Evolutionary conservation across 2,797 vertebrate genomes (phyloP).

Genomic region (Apogon talboti): DNA sequence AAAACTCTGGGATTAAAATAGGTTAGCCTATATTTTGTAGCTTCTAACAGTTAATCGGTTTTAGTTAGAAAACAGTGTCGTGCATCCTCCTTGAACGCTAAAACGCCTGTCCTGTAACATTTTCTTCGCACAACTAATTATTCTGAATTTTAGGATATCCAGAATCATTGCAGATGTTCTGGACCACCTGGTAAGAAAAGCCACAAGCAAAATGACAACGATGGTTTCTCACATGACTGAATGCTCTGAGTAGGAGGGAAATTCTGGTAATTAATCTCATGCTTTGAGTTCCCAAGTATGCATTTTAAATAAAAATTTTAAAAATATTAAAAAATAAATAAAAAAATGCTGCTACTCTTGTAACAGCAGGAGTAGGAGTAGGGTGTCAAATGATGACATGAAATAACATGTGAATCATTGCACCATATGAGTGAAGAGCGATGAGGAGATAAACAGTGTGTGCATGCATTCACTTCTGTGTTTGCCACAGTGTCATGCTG

Average conservation of each 20-base stretch:
- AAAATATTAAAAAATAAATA: neutral
- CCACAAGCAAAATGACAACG: constrained; percentile 43
- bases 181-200: constrained; percentile 56
- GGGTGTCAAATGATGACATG: constrained; percentile 16
- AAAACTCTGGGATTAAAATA: constrained; percentile 73
- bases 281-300: constrained; percentile 14
- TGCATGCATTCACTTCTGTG: neutral
- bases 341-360: constrained; percentile 8
- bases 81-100: constrained; percentile 38
- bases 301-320: neutral
- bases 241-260: constrained; percentile 24
- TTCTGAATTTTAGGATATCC: constrained; percentile 37
- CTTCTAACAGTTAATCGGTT: constrained; percentile 70
- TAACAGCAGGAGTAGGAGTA: constrained; percentile 7
- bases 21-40: constrained; percentile 64
- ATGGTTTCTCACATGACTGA: constrained; percentile 43
- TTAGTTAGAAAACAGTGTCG: constrained; percentile 43
- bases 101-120: constrained; percentile 36
- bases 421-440: constrained; percentile 13
- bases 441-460: neutral
- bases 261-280: constrained; percentile 7
- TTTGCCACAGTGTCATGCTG: constrained; percentile 5
- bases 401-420: constrained; percentile 8
- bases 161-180: constrained; percentile 44
- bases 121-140: constrained; percentile 57